Conservation (phyloP, 2,888 invertebrate genomes). For the Mythimna ferrago region DNA sequence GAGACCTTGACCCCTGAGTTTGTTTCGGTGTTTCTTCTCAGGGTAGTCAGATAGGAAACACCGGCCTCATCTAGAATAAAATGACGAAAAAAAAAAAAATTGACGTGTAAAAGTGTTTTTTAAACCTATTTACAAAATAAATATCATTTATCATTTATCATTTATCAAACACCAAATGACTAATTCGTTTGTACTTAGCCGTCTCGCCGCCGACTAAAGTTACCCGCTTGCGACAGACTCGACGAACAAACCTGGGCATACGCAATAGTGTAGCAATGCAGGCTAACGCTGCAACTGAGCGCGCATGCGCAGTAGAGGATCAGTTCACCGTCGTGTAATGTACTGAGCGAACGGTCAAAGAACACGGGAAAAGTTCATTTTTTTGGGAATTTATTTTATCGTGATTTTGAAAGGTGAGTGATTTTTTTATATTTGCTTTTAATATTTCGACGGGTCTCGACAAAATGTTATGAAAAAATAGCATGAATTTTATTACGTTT, state of each 20-base stretch:
- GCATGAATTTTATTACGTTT: no score
- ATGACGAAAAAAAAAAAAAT: no score
- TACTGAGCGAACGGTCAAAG: not conserved
- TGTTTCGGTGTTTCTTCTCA: no score
- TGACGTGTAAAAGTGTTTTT: no score
- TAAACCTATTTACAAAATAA: no score
- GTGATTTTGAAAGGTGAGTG: slow-evolving; percentile 4
- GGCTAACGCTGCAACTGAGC: not conserved
- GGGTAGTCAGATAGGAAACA: no score
- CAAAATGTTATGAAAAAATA: no score
- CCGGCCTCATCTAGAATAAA: no score
- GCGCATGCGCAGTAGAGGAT: not conserved
- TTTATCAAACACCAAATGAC: not conserved
- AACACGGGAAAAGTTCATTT: not conserved
- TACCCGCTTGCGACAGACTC: slow-evolving; percentile 18
- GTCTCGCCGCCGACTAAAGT: not conserved
- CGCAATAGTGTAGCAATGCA: slow-evolving; percentile 24
- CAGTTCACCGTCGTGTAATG: slow-evolving; percentile 3
- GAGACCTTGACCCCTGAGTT: no score
- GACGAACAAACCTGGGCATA: not conserved
- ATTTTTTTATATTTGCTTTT: not conserved
- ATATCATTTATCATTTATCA: no score
- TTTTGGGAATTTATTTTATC: not conserved
- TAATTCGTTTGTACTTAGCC: not conserved
- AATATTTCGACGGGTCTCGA: not conserved